Evolutionary conservation across 2,113 vertebrate genomes (phyloP).

Genomic region (Salminus brasiliensis): DNA sequence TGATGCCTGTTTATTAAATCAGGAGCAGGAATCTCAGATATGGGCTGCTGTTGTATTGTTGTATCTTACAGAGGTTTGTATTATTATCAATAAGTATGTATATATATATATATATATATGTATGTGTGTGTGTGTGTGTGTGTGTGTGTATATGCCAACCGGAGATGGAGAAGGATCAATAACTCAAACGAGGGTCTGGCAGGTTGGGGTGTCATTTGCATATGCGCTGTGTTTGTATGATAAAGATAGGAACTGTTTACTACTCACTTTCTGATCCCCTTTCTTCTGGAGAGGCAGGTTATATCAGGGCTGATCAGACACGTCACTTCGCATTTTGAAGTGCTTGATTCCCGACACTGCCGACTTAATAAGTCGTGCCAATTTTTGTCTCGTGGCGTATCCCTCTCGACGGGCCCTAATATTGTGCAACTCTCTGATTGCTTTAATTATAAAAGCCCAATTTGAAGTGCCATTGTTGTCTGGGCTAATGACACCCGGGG

Average conservation of each 20-base stretch:
- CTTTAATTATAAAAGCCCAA: slow-evolving; percentile 65
- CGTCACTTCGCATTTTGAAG: slow-evolving; percentile 49
- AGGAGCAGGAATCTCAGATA: background rate
- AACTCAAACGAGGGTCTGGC: slow-evolving; percentile 4
- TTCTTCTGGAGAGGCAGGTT: slow-evolving; percentile 13
- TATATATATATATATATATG: too few species aligned
- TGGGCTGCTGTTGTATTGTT: background rate
- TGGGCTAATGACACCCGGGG: slow-evolving; percentile 48
- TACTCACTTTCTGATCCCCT: slow-evolving; percentile 1
- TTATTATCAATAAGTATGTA: too few species aligned
- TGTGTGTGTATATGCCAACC: too few species aligned
- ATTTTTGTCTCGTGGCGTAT: slow-evolving; percentile 18
- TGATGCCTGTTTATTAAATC: background rate
- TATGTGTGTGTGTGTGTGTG: too few species aligned
- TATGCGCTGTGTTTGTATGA: slow-evolving; percentile 12
- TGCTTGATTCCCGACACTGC: slow-evolving; percentile 57
- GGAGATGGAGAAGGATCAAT: too few species aligned
- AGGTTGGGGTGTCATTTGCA: background rate
- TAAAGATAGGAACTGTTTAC: slow-evolving; percentile 15
- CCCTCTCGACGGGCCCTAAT: slow-evolving; percentile 40
- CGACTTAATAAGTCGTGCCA: slow-evolving; percentile 48
- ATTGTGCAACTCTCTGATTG: slow-evolving; percentile 66
- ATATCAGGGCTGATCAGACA: slow-evolving; percentile 28
- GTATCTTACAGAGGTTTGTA: too few species aligned
- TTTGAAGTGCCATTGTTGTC: slow-evolving; percentile 62